A percentile compares a stretch with the other conserved stretches of the same genome.
phyloP scores from a whole-genome alignment of 2,797 vertebrate genomes.

The Anas bahamensis region DNA sequence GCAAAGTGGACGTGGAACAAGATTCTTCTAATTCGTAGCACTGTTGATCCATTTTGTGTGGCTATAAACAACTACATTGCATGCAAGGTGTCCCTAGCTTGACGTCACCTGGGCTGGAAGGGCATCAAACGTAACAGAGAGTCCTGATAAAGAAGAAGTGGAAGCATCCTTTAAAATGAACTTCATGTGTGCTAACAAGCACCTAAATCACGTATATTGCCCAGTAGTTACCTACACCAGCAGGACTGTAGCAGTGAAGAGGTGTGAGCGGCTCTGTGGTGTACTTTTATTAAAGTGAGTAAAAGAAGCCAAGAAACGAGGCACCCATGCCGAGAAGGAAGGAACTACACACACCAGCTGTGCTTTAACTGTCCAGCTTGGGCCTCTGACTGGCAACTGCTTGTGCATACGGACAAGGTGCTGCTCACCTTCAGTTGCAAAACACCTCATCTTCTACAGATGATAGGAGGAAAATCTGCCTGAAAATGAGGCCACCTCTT shows the following conservation, averaged over 20 bases:
- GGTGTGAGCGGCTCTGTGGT: not conserved
- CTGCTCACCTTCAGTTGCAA: not conserved
- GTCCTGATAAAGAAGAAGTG: not conserved
- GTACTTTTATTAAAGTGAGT: not conserved
- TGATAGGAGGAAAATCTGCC: not conserved
- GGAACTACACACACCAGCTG: not conserved
- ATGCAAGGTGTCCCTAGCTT: not conserved
- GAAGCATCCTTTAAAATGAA: not conserved
- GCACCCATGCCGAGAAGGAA: not conserved
- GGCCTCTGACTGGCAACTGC: not conserved
- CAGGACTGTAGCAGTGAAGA: not conserved
- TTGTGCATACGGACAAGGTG: not conserved
- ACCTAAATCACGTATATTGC: not conserved
- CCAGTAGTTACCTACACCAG: not conserved
- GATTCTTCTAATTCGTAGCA: not conserved
- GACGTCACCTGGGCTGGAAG: not conserved
- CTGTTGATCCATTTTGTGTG: not conserved
- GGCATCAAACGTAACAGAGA: not conserved
- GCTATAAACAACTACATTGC: not conserved
- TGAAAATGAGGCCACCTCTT: conserved; percentile 19
- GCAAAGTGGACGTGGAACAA: conserved; percentile 2
- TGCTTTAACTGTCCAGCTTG: not conserved
- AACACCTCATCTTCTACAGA: not conserved
- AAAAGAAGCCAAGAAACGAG: not conserved
- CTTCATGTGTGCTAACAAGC: not conserved